Percentiles rank a stretch among this genome's conserved stretches.
Conservation (phyloP, 2,797 vertebrate species). For the Pangasius sanitwongsei region DNA sequence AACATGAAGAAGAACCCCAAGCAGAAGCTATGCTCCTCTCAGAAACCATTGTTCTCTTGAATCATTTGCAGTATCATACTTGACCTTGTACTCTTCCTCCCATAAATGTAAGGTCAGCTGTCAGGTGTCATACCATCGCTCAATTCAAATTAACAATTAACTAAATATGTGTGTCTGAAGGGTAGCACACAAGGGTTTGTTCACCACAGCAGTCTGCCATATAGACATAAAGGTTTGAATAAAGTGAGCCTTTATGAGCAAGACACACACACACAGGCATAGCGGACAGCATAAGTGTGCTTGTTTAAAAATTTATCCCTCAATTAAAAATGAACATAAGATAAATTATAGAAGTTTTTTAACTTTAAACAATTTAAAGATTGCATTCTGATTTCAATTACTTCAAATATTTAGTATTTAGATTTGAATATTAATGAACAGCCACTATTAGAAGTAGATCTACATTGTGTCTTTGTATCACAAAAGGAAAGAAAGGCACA, state of each 20-base stretch:
- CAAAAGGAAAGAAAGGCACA: background rate
- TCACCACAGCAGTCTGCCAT: background rate
- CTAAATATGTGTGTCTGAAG: background rate
- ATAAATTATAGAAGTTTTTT: background rate
- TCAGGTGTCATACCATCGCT: background rate
- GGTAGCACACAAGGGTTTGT: background rate
- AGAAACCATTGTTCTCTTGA: background rate
- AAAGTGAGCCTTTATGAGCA: background rate
- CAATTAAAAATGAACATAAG: background rate
- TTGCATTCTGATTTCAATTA: background rate
- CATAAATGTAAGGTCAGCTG: background rate
- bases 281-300: constrained; percentile 6
- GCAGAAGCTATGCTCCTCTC: background rate
- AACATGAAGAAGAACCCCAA: background rate
- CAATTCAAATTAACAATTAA: background rate
- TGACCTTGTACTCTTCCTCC: background rate
- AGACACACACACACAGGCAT: no score
- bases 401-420: background rate
- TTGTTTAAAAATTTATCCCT: constrained; percentile 15
- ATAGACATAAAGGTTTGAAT: background rate
- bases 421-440: background rate
- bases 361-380: background rate
- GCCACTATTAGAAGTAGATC: background rate
- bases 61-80: no score
- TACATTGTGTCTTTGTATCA: background rate